Percentiles rank a stretch among this genome's conserved stretches.
These are phyloP conservation scores for Kryptopterus vitreolus DNA, from an alignment of 2,797 vertebrate genomes.

Conservation along the genomic window DNA sequence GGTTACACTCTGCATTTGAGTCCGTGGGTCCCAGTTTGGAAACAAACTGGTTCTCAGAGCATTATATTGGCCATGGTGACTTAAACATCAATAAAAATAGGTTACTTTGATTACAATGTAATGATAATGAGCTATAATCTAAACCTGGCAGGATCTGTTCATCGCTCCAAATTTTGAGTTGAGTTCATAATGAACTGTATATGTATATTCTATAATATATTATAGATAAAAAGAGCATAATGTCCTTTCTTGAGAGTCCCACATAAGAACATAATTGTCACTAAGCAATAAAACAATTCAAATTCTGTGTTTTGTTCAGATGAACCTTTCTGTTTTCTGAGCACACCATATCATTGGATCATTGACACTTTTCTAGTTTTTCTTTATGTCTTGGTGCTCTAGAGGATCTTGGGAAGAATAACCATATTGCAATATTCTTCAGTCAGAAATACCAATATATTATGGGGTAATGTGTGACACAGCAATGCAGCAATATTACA, in stretches of 20 bases:
- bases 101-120: neutral
- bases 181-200: too few relatives aligned
- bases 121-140: neutral
- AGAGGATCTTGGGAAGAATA: neutral
- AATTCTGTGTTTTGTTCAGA: neutral
- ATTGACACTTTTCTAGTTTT: neutral
- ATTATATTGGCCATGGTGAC: neutral
- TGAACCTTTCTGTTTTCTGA: neutral
- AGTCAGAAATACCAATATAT: neutral
- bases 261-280: too few relatives aligned
- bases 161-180: too few relatives aligned
- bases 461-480: too few relatives aligned
- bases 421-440: neutral
- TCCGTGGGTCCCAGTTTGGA: neutral
- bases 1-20: too few relatives aligned
- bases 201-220: too few relatives aligned
- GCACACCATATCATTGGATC: neutral
- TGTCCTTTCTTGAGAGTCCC: too few relatives aligned
- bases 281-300: too few relatives aligned
- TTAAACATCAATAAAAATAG: neutral
- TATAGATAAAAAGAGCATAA: too few relatives aligned
- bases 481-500: neutral
- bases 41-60: neutral
- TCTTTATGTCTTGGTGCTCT: neutral
- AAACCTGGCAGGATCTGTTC: neutral